Evolutionary conservation across 2,888 invertebrate genomes (phyloP).

Genomic region (Phasia obesa): DNA sequence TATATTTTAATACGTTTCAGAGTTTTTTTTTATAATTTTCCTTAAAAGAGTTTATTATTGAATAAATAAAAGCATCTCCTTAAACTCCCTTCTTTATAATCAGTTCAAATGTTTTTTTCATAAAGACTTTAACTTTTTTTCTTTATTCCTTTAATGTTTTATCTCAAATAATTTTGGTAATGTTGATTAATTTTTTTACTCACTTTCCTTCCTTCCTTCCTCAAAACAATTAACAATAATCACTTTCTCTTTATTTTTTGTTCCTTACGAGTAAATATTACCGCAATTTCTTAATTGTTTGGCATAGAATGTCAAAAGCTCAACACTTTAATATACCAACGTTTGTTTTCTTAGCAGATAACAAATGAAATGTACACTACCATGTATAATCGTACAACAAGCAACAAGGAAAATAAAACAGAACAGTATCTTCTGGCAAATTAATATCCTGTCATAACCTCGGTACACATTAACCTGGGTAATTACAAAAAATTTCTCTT

Average conservation of each 20-base stretch:
- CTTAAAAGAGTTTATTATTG: neutral
- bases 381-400: neutral
- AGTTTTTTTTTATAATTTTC: too few relatives aligned
- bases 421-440: slow-evolving; percentile 42
- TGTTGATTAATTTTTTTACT: slow-evolving; percentile 19
- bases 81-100: neutral
- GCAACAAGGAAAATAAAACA: slow-evolving; percentile 19
- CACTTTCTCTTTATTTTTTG: neutral
- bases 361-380: slow-evolving; percentile 6
- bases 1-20: too few relatives aligned
- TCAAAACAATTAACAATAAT: slow-evolving; percentile 36
- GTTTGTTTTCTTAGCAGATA: slow-evolving; percentile 7
- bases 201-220: neutral
- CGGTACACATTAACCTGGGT: slow-evolving; percentile 65
- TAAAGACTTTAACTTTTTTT: slow-evolving; percentile 19
- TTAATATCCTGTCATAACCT: slow-evolving; percentile 69
- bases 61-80: neutral
- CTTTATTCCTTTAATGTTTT: slow-evolving; percentile 33
- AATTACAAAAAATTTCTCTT: slow-evolving; percentile 60
- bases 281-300: slow-evolving; percentile 67
- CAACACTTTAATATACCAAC: neutral
- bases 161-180: slow-evolving; percentile 51
- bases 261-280: slow-evolving; percentile 15
- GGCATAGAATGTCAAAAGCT: slow-evolving; percentile 49
- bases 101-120: slow-evolving; percentile 4